Conservation (phyloP, 2,797 vertebrate genomes). For the Podargus strigoides region DNA sequence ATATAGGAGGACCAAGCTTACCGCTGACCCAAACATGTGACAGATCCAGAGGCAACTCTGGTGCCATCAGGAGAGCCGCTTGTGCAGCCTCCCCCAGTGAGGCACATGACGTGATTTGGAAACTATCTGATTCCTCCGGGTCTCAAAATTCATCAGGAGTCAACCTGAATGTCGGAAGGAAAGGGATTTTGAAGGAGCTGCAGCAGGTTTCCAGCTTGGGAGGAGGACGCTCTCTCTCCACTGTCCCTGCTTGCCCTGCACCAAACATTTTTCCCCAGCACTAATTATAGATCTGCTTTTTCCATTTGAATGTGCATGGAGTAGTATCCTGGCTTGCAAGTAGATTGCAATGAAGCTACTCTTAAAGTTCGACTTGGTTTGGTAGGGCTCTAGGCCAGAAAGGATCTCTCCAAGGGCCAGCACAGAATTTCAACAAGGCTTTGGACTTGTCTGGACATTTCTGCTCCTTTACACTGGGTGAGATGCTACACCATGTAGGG, state of each 20-base stretch:
- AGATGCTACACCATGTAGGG: neutral
- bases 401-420: neutral
- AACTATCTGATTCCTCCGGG: slow-evolving; percentile 65
- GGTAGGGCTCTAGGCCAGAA: neutral
- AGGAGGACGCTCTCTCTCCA: neutral
- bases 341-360: neutral
- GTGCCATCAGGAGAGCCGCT: slow-evolving; percentile 11
- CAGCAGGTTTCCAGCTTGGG: neutral
- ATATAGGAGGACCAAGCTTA: slow-evolving; percentile 51
- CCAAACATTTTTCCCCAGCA: neutral
- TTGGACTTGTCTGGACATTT: neutral
- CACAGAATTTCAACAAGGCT: neutral
- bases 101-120: slow-evolving; percentile 58
- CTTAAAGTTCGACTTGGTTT: neutral
- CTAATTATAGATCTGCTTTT: slow-evolving; percentile 51
- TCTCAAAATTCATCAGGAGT: slow-evolving; percentile 67
- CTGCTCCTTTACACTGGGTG: neutral
- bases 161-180: slow-evolving; percentile 61
- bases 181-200: slow-evolving; percentile 60
- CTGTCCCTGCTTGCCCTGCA: slow-evolving; percentile 45
- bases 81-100: neutral
- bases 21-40: slow-evolving; percentile 49
- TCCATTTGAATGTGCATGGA: slow-evolving; percentile 12
- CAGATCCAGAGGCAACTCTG: slow-evolving; percentile 29
- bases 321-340: neutral